Conservation (phyloP, 2,113 vertebrate genomes). For the Tachysurus fulvidraco region DNA sequence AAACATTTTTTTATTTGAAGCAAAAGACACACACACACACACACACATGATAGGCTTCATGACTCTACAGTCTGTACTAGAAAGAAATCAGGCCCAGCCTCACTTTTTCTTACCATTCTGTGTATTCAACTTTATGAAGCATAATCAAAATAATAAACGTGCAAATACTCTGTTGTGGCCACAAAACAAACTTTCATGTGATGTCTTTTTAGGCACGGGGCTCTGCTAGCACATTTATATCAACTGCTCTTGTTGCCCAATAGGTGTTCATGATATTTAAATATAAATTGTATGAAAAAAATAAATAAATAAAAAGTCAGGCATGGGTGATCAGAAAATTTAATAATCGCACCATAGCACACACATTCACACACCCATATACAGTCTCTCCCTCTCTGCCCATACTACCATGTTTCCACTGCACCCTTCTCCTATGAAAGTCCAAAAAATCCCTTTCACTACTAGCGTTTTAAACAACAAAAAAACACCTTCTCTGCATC, state of each 20-base stretch:
- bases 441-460: constrained; percentile 36
- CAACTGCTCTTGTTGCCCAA: not conserved
- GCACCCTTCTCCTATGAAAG: constrained; percentile 28
- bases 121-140: not conserved
- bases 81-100: not conserved
- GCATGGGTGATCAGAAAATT: not conserved
- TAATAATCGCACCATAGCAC: not conserved
- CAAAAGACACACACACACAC: not conserved
- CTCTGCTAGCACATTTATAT: not conserved
- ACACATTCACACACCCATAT: not conserved
- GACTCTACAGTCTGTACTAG: not conserved
- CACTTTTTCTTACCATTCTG: not conserved
- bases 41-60: not conserved
- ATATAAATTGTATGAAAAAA: not conserved
- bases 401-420: constrained; percentile 5
- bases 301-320: no score
- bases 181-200: not conserved
- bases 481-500: constrained; percentile 52
- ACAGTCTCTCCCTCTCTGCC: not conserved
- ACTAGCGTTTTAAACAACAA: constrained; percentile 57
- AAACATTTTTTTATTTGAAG: no score
- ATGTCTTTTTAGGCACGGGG: not conserved
- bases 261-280: not conserved
- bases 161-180: not conserved
- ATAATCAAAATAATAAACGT: not conserved